These are phyloP conservation scores for Notamacropus eugenii DNA, from an alignment of 2,797 vertebrate species.

Conservation along the genomic window DNA sequence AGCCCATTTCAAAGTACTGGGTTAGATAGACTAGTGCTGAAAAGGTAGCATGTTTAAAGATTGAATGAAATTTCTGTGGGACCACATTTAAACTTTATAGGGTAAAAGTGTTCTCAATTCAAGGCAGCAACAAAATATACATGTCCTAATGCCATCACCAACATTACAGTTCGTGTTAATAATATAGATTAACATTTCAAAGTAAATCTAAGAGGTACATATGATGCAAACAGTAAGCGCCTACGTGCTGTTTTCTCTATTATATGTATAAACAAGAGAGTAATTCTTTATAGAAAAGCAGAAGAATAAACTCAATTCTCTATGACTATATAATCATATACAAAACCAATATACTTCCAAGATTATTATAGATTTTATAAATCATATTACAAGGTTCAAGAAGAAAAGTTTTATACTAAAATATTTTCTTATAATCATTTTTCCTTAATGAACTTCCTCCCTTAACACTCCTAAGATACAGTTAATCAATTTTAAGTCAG, in stretches of 20 bases:
- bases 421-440: background rate
- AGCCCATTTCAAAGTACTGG: background rate
- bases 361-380: background rate
- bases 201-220: background rate
- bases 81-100: constrained; percentile 10
- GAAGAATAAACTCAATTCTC: constrained; percentile 25
- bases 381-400: constrained; percentile 34
- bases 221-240: background rate
- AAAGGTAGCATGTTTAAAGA: constrained; percentile 1
- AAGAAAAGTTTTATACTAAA: background rate
- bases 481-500: constrained; percentile 28
- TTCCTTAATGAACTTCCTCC: background rate
- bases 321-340: constrained; percentile 29
- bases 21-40: background rate
- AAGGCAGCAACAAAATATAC: background rate
- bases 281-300: background rate
- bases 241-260: background rate
- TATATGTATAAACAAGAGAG: background rate
- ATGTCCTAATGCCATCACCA: background rate
- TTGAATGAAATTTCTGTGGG: background rate
- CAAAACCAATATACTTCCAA: constrained; percentile 37
- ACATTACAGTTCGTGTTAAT: background rate
- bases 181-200: background rate
- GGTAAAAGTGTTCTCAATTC: constrained; percentile 21
- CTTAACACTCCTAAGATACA: constrained; percentile 23